Conservation (phyloP, 2,113 vertebrate genomes). For the Coreoperca whiteheadi region DNA sequence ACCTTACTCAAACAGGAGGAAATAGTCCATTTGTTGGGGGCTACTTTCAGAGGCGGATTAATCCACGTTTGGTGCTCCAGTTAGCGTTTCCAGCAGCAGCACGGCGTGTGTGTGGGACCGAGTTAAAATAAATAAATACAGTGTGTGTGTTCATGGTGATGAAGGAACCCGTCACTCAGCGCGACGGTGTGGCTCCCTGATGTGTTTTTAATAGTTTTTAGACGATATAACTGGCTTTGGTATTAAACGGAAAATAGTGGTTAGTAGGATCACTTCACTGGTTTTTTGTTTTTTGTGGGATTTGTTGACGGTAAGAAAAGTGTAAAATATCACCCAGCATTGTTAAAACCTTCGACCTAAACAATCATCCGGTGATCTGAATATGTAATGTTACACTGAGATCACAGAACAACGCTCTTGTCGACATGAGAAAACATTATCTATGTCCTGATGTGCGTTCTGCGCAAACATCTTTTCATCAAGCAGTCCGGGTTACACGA, state of each 20-base stretch:
- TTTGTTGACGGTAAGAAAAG: constrained; percentile 7
- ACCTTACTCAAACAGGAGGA: not conserved
- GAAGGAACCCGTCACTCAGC: not conserved
- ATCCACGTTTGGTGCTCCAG: too few species aligned
- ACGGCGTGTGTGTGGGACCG: not conserved
- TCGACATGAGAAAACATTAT: not conserved
- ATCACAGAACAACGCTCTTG: not conserved
- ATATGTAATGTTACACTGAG: not conserved
- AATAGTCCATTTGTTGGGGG: not conserved
- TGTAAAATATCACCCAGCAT: not conserved
- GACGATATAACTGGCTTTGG: not conserved
- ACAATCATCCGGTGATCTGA: not conserved
- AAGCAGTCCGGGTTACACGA: not conserved
- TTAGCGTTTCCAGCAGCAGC: not conserved
- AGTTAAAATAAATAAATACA: not conserved
- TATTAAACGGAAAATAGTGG: not conserved
- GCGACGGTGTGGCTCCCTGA: not conserved
- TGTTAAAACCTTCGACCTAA: not conserved
- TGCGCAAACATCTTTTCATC: not conserved
- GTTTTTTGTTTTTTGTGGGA: not conserved
- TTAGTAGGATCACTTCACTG: not conserved
- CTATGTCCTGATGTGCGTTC: not conserved
- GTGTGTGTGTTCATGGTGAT: not conserved
- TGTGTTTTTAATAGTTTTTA: not conserved
- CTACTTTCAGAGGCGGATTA: not conserved